phyloP scores from a whole-genome alignment of 2,113 vertebrate genomes.

The Ploceus nigricollis region DNA sequence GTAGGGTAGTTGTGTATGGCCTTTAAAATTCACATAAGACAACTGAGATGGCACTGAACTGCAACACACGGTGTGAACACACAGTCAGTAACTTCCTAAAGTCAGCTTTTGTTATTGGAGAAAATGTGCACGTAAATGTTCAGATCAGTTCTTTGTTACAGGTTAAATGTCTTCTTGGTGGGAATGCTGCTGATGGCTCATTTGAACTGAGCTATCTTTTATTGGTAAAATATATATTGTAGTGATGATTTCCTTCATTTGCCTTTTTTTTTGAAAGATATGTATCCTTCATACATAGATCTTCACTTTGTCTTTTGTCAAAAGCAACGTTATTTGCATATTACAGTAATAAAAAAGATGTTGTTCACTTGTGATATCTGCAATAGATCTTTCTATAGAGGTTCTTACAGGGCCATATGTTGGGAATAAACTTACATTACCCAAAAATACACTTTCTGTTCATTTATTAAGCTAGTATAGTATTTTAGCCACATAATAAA shows the following conservation, averaged over 20 bases:
- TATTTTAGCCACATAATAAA: not conserved
- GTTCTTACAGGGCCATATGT: not conserved
- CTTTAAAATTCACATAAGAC: not conserved
- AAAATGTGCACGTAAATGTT: not conserved
- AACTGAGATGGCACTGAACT: not conserved
- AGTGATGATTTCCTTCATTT: not conserved
- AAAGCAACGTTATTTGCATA: conserved; percentile 36
- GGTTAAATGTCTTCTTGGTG: not conserved
- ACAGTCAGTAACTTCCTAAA: not conserved
- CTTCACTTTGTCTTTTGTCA: not conserved
- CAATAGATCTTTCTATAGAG: conserved; percentile 19
- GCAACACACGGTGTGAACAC: not conserved
- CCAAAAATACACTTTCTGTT: not conserved
- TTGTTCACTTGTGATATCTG: conserved; percentile 18
- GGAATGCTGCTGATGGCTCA: not conserved
- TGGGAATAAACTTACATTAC: not conserved
- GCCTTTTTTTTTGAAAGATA: not conserved
- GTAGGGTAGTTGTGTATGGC: not conserved
- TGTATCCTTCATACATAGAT: not conserved
- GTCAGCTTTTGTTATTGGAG: not conserved
- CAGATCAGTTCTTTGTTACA: not conserved
- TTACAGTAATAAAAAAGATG: conserved; percentile 28
- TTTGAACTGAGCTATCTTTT: not conserved
- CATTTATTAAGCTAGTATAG: not conserved
- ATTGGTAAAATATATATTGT: not conserved